phyloP scores from a whole-genome alignment of 2,888 invertebrate species.

The Drosophila nigritarsus region DNA sequence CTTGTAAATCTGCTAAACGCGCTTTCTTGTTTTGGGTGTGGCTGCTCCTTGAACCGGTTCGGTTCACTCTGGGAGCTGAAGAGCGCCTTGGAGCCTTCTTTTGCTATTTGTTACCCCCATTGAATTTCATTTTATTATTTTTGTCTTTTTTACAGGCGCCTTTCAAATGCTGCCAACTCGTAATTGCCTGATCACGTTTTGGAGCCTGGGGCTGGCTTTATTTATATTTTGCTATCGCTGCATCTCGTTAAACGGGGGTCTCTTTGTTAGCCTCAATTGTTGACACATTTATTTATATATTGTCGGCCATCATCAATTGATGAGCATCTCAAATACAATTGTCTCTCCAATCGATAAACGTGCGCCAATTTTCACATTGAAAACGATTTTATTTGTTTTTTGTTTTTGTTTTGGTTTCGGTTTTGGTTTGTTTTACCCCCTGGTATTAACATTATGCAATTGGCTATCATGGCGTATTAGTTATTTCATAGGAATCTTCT shows the following conservation, averaged over 20 bases:
- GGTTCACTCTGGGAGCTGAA: neutral
- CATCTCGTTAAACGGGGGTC: conserved; percentile 10
- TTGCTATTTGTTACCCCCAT: conserved; percentile 1
- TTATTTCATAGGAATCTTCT: conserved; percentile 7
- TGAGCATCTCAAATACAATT: conserved; percentile 55
- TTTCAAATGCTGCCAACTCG: conserved; percentile 20
- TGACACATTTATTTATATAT: conserved; percentile 67
- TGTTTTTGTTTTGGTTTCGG: neutral
- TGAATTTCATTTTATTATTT: neutral
- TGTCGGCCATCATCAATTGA: conserved; percentile 60
- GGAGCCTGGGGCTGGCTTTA: conserved; percentile 37
- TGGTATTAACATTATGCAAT: conserved; percentile 15
- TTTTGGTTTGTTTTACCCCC: neutral
- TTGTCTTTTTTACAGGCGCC: conserved; percentile 9
- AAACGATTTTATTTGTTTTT: conserved; percentile 36
- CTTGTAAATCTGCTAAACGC: conserved; percentile 68
- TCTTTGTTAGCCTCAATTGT: conserved; percentile 43
- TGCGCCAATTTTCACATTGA: conserved; percentile 58
- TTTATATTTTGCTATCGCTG: conserved; percentile 34
- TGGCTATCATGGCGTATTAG: conserved; percentile 15
- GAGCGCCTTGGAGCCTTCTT: conserved; percentile 39
- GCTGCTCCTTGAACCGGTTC: conserved; percentile 67
- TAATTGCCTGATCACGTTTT: conserved; percentile 73
- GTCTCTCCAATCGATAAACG: conserved; percentile 41
- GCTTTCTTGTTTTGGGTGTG: conserved; percentile 73